Percentiles rank a stretch among this genome's conserved stretches.
Conservation (phyloP, 2,113 vertebrate genomes). For the Petrocephalus zakoni region DNA sequence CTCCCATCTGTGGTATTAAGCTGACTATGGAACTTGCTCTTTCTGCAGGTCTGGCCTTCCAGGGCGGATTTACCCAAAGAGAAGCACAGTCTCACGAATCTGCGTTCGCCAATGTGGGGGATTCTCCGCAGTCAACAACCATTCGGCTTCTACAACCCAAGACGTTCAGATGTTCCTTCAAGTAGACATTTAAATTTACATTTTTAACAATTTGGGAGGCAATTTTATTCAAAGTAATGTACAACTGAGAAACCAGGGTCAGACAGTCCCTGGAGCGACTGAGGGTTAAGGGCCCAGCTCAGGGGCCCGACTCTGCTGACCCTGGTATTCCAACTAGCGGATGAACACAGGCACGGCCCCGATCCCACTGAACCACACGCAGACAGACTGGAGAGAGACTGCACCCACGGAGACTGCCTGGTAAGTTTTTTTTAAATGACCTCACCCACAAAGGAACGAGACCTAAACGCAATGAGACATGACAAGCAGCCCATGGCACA, state of each 20-base stretch:
- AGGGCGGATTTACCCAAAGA: neutral
- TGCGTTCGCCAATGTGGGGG: neutral
- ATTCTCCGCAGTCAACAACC: neutral
- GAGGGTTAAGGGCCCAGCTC: neutral
- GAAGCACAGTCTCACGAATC: neutral
- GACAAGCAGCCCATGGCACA: neutral
- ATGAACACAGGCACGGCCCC: neutral
- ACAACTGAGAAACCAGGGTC: neutral
- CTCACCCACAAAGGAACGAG: neutral
- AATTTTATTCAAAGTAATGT: neutral
- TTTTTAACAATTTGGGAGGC: neutral
- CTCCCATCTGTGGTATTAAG: neutral
- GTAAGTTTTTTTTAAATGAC: neutral
- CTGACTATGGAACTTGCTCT: neutral
- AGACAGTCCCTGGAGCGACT: neutral
- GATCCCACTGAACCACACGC: neutral
- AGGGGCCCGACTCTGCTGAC: neutral
- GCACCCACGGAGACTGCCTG: neutral
- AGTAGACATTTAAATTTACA: neutral
- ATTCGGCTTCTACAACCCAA: neutral
- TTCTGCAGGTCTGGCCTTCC: neutral
- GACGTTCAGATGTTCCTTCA: neutral
- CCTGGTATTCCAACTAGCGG: neutral
- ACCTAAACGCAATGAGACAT: neutral
- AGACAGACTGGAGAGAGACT: neutral